Evolutionary conservation across 2,113 vertebrate genomes (phyloP).

Genomic region (Spermophilus dauricus): DNA sequence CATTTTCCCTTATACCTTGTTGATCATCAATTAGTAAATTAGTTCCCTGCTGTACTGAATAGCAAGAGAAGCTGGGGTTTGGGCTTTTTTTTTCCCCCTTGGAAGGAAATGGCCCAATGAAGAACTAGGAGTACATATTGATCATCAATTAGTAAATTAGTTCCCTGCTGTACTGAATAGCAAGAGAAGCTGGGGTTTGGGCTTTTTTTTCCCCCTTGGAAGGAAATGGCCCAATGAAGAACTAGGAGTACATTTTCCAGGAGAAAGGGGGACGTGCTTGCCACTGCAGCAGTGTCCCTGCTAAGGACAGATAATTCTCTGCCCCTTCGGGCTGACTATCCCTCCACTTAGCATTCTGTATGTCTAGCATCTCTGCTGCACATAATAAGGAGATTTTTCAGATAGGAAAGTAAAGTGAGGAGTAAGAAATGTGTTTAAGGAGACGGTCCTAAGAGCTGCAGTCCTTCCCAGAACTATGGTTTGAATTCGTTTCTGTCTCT

Average conservation of each 20-base stretch:
- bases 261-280: not conserved
- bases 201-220: fast-evolving
- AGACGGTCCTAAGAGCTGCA: not conserved
- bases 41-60: not conserved
- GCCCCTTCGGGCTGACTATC: not conserved
- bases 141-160: not conserved
- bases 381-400: not conserved
- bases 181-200: not conserved
- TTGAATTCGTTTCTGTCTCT: slow-evolving; percentile 37
- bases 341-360: not conserved
- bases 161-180: not conserved
- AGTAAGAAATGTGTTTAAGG: not conserved
- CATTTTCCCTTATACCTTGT: not conserved
- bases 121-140: not conserved
- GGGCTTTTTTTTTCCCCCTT: not conserved
- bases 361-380: not conserved
- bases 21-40: not conserved
- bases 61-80: not conserved
- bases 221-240: not conserved
- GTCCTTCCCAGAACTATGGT: not conserved
- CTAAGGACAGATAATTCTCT: not conserved
- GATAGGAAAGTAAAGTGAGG: not conserved
- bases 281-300: not conserved
- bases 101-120: not conserved
- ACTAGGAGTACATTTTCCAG: not conserved